These are phyloP conservation scores for Lasioglossum morio DNA, from an alignment of 2,888 invertebrate species.

Conservation along the genomic window DNA sequence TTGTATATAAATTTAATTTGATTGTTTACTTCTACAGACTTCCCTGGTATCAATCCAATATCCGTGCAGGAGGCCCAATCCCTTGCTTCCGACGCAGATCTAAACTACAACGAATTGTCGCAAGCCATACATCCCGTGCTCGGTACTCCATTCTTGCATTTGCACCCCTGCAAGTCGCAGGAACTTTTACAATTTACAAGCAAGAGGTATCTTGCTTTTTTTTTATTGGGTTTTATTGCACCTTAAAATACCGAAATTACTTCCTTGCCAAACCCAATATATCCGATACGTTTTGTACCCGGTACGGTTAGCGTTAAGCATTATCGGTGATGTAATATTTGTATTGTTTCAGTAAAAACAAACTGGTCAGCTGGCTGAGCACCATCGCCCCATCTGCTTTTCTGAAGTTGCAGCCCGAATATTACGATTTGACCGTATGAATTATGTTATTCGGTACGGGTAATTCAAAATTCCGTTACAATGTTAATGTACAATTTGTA, in stretches of 20 bases:
- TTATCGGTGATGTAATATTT: background rate
- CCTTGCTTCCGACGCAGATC: constrained; percentile 51
- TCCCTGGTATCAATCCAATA: constrained; percentile 79
- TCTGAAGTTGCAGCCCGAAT: constrained; percentile 75
- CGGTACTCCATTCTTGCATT: constrained; percentile 77
- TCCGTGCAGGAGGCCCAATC: constrained; percentile 77
- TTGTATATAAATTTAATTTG: background rate
- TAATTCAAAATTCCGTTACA: background rate
- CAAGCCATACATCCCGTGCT: constrained; percentile 82
- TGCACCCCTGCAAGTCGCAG: constrained; percentile 82
- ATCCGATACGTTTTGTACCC: too few relatives aligned
- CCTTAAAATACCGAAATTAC: too few relatives aligned
- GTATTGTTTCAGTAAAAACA: constrained; percentile 76
- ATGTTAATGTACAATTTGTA: background rate
- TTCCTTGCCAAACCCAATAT: too few relatives aligned
- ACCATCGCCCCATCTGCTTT: constrained; percentile 77
- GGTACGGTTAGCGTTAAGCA: too few relatives aligned
- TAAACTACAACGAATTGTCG: constrained; percentile 80
- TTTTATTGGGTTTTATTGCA: too few relatives aligned
- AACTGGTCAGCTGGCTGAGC: constrained; percentile 82
- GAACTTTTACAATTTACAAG: constrained; percentile 74
- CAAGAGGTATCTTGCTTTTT: constrained; percentile 73
- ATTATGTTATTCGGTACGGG: background rate
- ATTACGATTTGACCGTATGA: constrained; percentile 74
- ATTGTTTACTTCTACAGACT: constrained; percentile 73